These are phyloP conservation scores for Mimas tiliae DNA, from an alignment of 2,888 invertebrate genomes.

Conservation along the genomic window DNA sequence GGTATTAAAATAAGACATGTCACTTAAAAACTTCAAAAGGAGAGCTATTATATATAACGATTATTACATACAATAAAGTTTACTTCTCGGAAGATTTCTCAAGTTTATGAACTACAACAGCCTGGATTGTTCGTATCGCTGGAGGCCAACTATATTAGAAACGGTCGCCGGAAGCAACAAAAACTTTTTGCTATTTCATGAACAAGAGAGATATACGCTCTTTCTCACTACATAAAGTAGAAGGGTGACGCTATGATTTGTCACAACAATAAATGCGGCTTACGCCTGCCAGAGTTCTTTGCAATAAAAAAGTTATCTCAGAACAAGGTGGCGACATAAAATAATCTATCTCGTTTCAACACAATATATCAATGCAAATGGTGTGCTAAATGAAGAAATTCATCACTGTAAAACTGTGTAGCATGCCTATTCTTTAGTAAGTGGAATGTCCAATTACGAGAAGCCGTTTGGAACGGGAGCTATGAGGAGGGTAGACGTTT, in stretches of 20 bases:
- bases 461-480: constrained; percentile 57
- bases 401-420: constrained; percentile 52
- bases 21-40: not conserved
- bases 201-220: constrained; percentile 54
- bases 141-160: constrained; percentile 42
- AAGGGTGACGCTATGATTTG: constrained; percentile 15
- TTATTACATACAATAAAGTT: constrained; percentile 36
- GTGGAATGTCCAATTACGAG: constrained; percentile 68
- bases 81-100: constrained; percentile 53
- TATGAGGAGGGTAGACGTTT: constrained; percentile 83
- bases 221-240: constrained; percentile 54
- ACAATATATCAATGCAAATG: constrained; percentile 19
- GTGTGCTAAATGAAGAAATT: constrained; percentile 33
- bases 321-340: constrained; percentile 2
- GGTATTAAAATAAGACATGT: not conserved
- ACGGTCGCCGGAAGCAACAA: constrained; percentile 53
- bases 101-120: constrained; percentile 66
- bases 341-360: constrained; percentile 9
- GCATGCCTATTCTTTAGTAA: constrained; percentile 49
- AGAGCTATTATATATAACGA: constrained; percentile 46
- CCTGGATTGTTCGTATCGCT: constrained; percentile 65
- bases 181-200: constrained; percentile 62
- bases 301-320: constrained; percentile 12
- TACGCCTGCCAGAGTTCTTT: not conserved
- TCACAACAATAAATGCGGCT: constrained; percentile 15